These are phyloP conservation scores for Zhengitettix transpicula DNA, from an alignment of 2,888 invertebrate genomes.

Conservation along the genomic window DNA sequence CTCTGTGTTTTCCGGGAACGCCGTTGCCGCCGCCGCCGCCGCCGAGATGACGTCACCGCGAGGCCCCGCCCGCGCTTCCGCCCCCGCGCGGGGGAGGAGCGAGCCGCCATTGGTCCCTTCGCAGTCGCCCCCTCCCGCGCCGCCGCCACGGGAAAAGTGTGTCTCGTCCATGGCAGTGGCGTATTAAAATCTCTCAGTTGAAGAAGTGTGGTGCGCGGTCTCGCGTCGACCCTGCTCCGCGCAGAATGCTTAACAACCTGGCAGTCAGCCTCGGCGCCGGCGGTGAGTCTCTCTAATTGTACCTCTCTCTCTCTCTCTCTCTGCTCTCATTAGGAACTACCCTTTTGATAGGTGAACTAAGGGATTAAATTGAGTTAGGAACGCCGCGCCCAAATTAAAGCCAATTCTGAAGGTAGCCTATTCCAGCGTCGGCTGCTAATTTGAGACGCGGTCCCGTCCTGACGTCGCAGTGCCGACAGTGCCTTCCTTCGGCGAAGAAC, in stretches of 20 bases:
- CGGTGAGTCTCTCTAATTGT: slow-evolving; percentile 14
- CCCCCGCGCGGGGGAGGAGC: not conserved
- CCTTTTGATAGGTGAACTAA: slow-evolving; percentile 14
- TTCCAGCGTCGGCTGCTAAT: slow-evolving; percentile 11
- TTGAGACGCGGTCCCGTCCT: not conserved
- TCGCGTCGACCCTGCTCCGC: not conserved
- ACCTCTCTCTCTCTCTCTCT: not conserved
- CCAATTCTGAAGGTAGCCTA: slow-evolving; percentile 12
- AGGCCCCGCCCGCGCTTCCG: not conserved
- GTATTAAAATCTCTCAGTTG: too few relatives aligned
- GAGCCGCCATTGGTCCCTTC: not conserved
- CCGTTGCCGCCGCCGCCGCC: too few relatives aligned
- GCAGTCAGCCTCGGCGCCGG: slow-evolving; percentile 16
- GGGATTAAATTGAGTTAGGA: slow-evolving; percentile 14
- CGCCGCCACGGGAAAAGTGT: not conserved
- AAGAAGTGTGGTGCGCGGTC: not conserved
- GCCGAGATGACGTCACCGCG: not conserved
- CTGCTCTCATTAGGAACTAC: slow-evolving; percentile 11
- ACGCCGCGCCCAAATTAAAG: slow-evolving; percentile 14
- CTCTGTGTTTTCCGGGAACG: too few relatives aligned
- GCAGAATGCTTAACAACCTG: slow-evolving; percentile 21
- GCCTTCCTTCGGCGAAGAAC: too few relatives aligned
- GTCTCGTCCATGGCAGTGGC: slow-evolving; percentile 1
- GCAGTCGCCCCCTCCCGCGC: not conserved
- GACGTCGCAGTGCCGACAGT: not conserved